These are phyloP conservation scores for Lasioglossum baleicum DNA, from an alignment of 1,140 invertebrate species.

Conservation along the genomic window DNA sequence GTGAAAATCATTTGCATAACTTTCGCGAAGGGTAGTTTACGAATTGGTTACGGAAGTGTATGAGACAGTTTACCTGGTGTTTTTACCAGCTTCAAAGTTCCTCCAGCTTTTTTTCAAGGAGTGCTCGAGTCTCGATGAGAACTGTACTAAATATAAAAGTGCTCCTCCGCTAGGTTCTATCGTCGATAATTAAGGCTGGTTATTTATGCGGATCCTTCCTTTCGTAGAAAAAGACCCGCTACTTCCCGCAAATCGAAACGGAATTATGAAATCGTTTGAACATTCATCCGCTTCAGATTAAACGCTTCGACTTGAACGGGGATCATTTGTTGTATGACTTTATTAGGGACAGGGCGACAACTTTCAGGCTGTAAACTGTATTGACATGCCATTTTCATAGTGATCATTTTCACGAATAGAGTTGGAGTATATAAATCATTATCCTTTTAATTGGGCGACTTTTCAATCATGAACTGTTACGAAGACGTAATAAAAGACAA, in stretches of 20 bases:
- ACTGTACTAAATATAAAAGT: constrained; percentile 21
- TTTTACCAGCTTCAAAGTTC: not conserved
- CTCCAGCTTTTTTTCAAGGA: not conserved
- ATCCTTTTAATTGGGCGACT: too few relatives aligned
- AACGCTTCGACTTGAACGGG: not conserved
- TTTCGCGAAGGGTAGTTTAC: not conserved
- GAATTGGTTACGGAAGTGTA: constrained; percentile 8
- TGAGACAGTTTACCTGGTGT: not conserved
- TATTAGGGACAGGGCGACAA: not conserved
- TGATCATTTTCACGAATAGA: not conserved
- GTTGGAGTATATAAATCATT: too few relatives aligned
- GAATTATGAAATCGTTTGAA: constrained; percentile 25
- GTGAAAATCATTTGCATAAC: not conserved
- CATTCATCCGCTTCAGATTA: constrained; percentile 14
- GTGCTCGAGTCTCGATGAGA: too few relatives aligned
- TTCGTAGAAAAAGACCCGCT: not conserved
- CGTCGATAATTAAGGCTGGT: constrained; percentile 10
- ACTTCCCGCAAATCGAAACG: not conserved
- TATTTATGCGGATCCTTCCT: not conserved
- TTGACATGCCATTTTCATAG: not conserved
- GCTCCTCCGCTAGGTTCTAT: not conserved
- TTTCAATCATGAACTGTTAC: too few relatives aligned
- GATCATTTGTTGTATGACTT: constrained; percentile 17
- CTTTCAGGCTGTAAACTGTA: not conserved
- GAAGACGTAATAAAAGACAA: too few relatives aligned